Evolutionary conservation across 2,113 vertebrate species (phyloP).

Genomic region (Anhinga rufa): DNA sequence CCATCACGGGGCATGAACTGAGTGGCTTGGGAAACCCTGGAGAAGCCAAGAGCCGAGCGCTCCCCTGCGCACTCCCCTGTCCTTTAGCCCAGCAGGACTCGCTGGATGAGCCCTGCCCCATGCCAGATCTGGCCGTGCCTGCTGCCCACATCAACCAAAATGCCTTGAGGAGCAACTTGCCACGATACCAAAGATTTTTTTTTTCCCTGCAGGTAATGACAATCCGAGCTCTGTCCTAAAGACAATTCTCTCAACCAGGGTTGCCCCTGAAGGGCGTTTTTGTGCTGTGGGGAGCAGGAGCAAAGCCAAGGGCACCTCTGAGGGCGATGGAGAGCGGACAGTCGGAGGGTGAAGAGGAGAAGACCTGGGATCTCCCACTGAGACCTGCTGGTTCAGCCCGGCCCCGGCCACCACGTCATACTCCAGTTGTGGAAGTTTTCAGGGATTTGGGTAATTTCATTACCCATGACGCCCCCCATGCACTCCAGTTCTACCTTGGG

Average conservation of each 20-base stretch:
- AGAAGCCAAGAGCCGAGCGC: not conserved
- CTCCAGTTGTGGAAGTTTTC: not conserved
- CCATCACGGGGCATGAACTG: not conserved
- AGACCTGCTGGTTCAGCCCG: not conserved
- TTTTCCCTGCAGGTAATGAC: slow-evolving; percentile 52
- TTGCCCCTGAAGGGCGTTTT: slow-evolving; percentile 11
- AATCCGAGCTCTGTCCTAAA: slow-evolving; percentile 52
- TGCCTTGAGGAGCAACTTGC: slow-evolving; percentile 42
- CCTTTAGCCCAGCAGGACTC: not conserved
- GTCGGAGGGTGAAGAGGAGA: not conserved
- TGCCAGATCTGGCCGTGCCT: accelerated
- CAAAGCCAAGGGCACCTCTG: accelerated
- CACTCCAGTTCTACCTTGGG: not conserved
- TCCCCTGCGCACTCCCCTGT: not conserved
- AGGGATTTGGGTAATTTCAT: not conserved
- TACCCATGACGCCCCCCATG: not conserved
- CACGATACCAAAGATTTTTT: slow-evolving; percentile 65
- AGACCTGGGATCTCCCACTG: not conserved
- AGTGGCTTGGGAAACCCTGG: not conserved
- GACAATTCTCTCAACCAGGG: slow-evolving; percentile 55
- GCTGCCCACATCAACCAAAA: slow-evolving; percentile 21
- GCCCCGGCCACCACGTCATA: not conserved
- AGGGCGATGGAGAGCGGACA: accelerated
- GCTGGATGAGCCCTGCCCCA: not conserved
- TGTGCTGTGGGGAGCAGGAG: slow-evolving; percentile 17